These are phyloP conservation scores for Neoniphon sammara DNA, from an alignment of 2,797 vertebrate species.

Conservation along the genomic window DNA sequence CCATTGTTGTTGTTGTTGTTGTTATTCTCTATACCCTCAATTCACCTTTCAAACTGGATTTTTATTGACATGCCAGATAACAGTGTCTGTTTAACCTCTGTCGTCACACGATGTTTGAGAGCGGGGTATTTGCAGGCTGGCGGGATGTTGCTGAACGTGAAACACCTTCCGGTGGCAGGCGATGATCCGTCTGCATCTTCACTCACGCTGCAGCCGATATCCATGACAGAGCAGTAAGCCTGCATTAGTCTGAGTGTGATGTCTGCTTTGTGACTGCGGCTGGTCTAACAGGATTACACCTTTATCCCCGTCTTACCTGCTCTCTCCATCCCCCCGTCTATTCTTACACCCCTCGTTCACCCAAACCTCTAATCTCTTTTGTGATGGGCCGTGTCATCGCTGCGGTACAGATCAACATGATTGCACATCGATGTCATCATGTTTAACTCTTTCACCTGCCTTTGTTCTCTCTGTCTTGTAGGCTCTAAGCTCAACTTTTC, in stretches of 20 bases:
- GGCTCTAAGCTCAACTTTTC: not conserved
- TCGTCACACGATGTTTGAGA: too few relatives aligned
- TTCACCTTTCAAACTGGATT: conserved; percentile 16
- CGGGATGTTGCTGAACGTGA: too few relatives aligned
- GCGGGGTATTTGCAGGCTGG: too few relatives aligned
- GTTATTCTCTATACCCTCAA: not conserved
- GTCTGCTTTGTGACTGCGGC: conserved; percentile 47
- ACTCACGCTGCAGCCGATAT: too few relatives aligned
- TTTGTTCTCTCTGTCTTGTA: conserved; percentile 12
- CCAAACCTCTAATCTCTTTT: conserved; percentile 31
- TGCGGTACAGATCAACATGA: too few relatives aligned
- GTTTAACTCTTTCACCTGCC: not conserved
- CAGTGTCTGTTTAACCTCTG: too few relatives aligned
- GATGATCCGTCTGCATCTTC: too few relatives aligned
- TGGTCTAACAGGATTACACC: conserved; percentile 59
- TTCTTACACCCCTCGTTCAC: conserved; percentile 49
- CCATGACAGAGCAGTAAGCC: too few relatives aligned
- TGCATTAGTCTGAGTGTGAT: conserved; percentile 40
- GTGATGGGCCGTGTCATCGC: not conserved
- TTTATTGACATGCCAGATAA: not conserved
- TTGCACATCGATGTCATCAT: not conserved
- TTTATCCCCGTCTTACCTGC: conserved; percentile 25
- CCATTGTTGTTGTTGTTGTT: too few relatives aligned
- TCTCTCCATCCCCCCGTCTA: conserved; percentile 39
- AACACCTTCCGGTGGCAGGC: too few relatives aligned